Evolutionary conservation across 2,888 invertebrate genomes (phyloP), one percentile per base, ranked within the genome.

Genomic region (Augochlorella aurata): DNA sequence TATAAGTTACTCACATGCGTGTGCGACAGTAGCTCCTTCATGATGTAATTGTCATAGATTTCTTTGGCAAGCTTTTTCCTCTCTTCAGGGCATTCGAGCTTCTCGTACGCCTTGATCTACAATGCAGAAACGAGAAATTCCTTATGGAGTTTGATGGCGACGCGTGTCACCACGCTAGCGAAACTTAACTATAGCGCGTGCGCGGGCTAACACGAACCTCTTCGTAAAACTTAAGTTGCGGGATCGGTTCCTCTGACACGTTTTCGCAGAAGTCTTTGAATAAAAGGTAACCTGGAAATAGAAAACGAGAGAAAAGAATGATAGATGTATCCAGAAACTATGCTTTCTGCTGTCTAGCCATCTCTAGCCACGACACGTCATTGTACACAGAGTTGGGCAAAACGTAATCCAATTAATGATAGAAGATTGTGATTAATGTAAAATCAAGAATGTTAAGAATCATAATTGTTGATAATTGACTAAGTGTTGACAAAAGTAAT

Each of bases 231-330:
- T 98, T 97, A 94, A 99, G 96, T 94, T 99, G 99, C 93, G 99
- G 98, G 94, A 99, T 97, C 90, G 98, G 97, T 94, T 98, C 99
- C 92, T 99, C 99, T 92, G 97, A 97, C 91, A 97, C 96, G 94
- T 97, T 98, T 95, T 99, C 98, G 95, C 99, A 99, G 95, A 98
- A 99, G 95, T 99, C 99, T 95, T 99, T 99, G 96, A 99, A 99
- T 94, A 99, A 96, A 94, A 99, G 96, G 95, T 98, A 99, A 94
- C 99, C 99, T 99, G 96, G 78, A 96, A 96, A 72, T 49, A 81
- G 67, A 70, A 80, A 69, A 74, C 54, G 38, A 73, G 24, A 29
- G 47, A 47, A 18, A 21, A 66, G 50, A 52, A 68, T 24, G 18
- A 72, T 52, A 49, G 38, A 49, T 16, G 47, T 14, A 14, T 71